Evolutionary conservation across 2,113 vertebrate species (phyloP).

Genomic region (Vulpes vulpes): DNA sequence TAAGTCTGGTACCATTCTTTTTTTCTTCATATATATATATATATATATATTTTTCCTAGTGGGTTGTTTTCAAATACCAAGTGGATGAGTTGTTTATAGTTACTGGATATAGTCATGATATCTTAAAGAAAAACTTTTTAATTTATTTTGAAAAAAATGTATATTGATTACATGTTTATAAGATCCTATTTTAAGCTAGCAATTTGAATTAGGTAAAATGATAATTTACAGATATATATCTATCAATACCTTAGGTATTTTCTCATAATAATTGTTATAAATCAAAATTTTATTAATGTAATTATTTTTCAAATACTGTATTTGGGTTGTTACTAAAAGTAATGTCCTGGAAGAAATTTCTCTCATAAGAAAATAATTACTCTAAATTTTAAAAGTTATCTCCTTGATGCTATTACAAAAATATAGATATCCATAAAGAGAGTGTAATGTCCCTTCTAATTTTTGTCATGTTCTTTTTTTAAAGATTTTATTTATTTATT

Average conservation of each 20-base stretch:
- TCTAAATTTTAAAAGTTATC: background rate
- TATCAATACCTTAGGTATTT: background rate
- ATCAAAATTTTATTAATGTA: background rate
- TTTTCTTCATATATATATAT: background rate
- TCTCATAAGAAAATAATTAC: slow-evolving; percentile 31
- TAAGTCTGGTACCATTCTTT: background rate
- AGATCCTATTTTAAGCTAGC: background rate
- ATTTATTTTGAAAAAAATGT: background rate
- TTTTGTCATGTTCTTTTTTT: background rate
- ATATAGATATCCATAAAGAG: background rate
- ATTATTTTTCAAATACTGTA: background rate
- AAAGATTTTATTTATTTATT: no score
- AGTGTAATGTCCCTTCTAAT: background rate
- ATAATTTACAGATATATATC: background rate
- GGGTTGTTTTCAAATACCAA: background rate
- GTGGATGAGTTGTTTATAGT: background rate
- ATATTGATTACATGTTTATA: background rate
- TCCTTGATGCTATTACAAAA: background rate
- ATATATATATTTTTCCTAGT: background rate
- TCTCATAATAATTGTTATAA: background rate
- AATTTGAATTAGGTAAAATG: background rate
- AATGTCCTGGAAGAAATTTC: background rate
- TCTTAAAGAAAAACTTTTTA: background rate
- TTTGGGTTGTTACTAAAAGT: background rate
- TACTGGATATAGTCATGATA: background rate